phyloP scores from a whole-genome alignment of 2,888 invertebrate species.

The Euplexia lucipara region DNA sequence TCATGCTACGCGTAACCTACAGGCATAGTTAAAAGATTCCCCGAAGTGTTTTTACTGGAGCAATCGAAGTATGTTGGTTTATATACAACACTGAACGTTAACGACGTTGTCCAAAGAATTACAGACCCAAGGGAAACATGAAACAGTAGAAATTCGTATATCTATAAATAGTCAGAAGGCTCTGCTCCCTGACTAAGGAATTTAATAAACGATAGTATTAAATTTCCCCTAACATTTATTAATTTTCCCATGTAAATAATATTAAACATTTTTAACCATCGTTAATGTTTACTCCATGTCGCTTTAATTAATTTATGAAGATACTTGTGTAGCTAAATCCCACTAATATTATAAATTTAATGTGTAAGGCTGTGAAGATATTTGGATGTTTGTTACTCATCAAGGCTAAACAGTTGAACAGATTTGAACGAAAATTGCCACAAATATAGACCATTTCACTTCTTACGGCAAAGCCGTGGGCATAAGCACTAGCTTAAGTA shows the following conservation, averaged over 20 bases:
- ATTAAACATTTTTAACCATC: constrained; percentile 10
- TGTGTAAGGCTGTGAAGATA: too few relatives aligned
- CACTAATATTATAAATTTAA: too few relatives aligned
- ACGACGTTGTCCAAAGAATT: constrained; percentile 30
- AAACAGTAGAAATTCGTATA: constrained; percentile 19
- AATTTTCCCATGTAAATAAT: constrained; percentile 7
- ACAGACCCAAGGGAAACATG: constrained; percentile 32
- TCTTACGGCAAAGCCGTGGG: too few relatives aligned
- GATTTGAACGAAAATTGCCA: too few relatives aligned
- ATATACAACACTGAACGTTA: constrained; percentile 17
- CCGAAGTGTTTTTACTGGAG: constrained; percentile 23
- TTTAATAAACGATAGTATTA: constrained; percentile 34
- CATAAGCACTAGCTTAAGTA: too few relatives aligned
- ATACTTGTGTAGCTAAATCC: background rate
- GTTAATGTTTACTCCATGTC: constrained; percentile 11
- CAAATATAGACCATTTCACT: too few relatives aligned
- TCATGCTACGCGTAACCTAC: too few relatives aligned
- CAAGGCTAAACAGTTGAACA: too few relatives aligned
- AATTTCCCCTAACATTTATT: constrained; percentile 11
- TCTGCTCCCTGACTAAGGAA: background rate
- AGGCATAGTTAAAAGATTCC: constrained; percentile 3
- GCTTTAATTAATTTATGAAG: constrained; percentile 31
- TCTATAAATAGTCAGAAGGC: constrained; percentile 26
- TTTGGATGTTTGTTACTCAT: too few relatives aligned
- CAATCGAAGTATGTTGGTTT: constrained; percentile 14